Evolutionary conservation across 2,888 invertebrate genomes (phyloP).

Genomic region (Phrixothrix hirtus): DNA sequence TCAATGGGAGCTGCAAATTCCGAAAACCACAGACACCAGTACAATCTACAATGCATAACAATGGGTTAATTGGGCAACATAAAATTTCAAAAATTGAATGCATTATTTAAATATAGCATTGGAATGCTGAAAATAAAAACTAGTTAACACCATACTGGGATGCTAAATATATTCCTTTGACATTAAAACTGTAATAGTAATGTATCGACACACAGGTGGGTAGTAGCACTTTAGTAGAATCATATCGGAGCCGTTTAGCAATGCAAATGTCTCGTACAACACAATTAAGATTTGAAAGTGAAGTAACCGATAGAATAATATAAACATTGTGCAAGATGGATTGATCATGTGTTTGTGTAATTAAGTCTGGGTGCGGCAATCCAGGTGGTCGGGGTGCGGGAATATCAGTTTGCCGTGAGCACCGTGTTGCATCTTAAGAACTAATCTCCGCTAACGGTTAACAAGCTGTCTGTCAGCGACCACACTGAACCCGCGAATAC

Average conservation of each 20-base stretch:
- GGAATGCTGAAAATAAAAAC: no score
- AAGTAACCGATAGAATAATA: conserved; percentile 33
- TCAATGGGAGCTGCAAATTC: no score
- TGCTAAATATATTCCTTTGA: no score
- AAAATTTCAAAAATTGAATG: no score
- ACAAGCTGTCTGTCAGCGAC: conserved; percentile 33
- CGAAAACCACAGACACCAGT: no score
- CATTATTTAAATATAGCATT: no score
- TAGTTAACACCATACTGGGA: no score
- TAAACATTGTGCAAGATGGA: conserved; percentile 34
- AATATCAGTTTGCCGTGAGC: conserved; percentile 20
- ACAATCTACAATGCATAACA: no score
- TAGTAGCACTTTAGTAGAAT: conserved; percentile 12
- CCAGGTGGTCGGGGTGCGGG: conserved; percentile 31
- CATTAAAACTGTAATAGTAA: conserved; percentile 6
- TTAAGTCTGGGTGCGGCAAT: conserved; percentile 31
- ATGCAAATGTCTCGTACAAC: conserved; percentile 29
- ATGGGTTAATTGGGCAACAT: no score
- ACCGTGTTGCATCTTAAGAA: conserved; percentile 28
- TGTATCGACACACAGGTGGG: conserved; percentile 2
- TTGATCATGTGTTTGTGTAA: conserved; percentile 34
- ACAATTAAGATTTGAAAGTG: conserved; percentile 34
- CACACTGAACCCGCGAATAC: conserved; percentile 26
- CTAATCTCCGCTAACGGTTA: conserved; percentile 33
- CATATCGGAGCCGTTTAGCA: conserved; percentile 23